Evolutionary conservation across 2,797 vertebrate species (phyloP).

Genomic region (Triplophysa bombifrons): DNA sequence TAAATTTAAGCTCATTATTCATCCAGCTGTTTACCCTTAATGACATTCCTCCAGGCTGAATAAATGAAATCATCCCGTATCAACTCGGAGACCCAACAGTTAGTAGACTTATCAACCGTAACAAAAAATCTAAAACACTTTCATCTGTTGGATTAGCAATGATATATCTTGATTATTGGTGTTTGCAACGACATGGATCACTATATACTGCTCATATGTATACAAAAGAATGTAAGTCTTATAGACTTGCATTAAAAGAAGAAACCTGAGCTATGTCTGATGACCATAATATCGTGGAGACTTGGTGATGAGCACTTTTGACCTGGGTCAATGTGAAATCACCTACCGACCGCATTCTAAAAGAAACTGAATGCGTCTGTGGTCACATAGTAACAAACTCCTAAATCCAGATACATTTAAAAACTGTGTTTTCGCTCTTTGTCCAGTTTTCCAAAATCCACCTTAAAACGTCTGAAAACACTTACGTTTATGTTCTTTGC

Average conservation of each 20-base stretch:
- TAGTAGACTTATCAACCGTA: not conserved
- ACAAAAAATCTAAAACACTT: not conserved
- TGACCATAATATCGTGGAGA: not conserved
- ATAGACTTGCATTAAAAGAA: not conserved
- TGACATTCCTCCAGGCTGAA: conserved; percentile 16
- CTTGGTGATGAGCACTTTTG: not conserved
- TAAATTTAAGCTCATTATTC: conserved; percentile 7
- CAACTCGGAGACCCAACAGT: not conserved
- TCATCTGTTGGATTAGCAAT: not conserved
- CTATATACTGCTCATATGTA: not conserved
- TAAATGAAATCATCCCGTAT: not conserved
- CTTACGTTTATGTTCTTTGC: too few species aligned
- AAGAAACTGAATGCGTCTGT: not conserved
- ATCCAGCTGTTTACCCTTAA: conserved; percentile 12
- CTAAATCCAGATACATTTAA: too few species aligned
- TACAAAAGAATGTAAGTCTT: not conserved
- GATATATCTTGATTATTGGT: not conserved
- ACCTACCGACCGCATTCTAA: not conserved
- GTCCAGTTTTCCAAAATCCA: too few species aligned
- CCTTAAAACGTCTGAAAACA: too few species aligned
- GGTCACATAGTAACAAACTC: not conserved
- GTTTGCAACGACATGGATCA: not conserved
- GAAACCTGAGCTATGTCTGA: not conserved
- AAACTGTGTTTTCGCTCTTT: too few species aligned
- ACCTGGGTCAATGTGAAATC: not conserved